Conservation (phyloP, 2,888 invertebrate species). For the Parnassius mnemosyne region DNA sequence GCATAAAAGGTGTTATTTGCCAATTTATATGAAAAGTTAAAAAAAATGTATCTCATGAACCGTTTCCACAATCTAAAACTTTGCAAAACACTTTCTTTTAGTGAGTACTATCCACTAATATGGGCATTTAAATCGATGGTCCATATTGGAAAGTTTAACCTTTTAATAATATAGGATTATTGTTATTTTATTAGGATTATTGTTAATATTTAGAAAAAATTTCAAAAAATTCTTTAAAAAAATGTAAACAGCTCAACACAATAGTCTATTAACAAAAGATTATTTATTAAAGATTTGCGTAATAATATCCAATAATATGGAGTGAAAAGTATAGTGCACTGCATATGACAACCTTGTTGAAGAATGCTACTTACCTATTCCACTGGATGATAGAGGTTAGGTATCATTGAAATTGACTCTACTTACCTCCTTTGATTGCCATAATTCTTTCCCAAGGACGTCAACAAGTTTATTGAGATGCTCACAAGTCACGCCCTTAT, state of each 20-base stretch:
- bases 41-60: too few relatives aligned
- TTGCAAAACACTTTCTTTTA: too few relatives aligned
- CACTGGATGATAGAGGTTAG: conserved; percentile 65
- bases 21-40: too few relatives aligned
- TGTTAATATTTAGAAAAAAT: not conserved
- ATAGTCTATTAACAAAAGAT: too few relatives aligned
- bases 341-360: conserved; percentile 57
- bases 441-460: conserved; percentile 62
- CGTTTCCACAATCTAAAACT: too few relatives aligned
- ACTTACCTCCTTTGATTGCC: conserved; percentile 71
- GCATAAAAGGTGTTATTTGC: too few relatives aligned
- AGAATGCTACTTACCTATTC: conserved; percentile 62
- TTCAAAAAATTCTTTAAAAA: not conserved
- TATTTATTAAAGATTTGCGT: too few relatives aligned
- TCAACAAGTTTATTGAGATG: conserved; percentile 71
- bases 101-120: too few relatives aligned
- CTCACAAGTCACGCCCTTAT: conserved; percentile 73
- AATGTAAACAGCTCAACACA: conserved; percentile 8
- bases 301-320: not conserved
- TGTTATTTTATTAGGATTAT: too few relatives aligned
- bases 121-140: too few relatives aligned
- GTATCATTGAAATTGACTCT: conserved; percentile 36
- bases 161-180: too few relatives aligned
- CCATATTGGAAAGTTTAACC: too few relatives aligned
- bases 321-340: conserved; percentile 35